Evolutionary conservation across 1,140 invertebrate species (phyloP).

Genomic region (Drosophila santomea): DNA sequence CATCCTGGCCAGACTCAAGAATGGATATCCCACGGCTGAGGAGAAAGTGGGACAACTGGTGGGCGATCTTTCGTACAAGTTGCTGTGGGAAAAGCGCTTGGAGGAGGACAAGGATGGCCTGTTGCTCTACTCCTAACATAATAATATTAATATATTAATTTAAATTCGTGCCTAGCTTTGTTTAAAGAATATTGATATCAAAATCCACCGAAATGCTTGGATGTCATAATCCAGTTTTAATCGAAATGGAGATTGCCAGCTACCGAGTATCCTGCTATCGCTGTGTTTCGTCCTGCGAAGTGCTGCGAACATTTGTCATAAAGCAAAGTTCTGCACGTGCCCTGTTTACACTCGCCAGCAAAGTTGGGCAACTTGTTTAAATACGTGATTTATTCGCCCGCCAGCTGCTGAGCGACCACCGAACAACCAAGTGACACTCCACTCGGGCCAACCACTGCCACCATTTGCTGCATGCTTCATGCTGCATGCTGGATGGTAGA

Average conservation of each 20-base stretch:
- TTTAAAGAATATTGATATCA: neutral
- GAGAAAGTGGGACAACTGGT: slow-evolving; percentile 17
- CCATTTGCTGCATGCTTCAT: neutral
- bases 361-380: slow-evolving; percentile 79
- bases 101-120: slow-evolving; percentile 52
- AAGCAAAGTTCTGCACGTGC: slow-evolving; percentile 78
- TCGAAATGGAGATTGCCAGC: neutral
- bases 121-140: slow-evolving; percentile 49
- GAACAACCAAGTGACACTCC: slow-evolving; percentile 40
- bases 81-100: slow-evolving; percentile 61
- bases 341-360: slow-evolving; percentile 64
- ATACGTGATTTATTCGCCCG: slow-evolving; percentile 80
- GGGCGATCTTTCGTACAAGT: slow-evolving; percentile 50
- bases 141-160: neutral
- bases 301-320: slow-evolving; percentile 73
- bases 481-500: neutral
- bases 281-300: slow-evolving; percentile 28
- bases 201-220: neutral
- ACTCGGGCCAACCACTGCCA: slow-evolving; percentile 24
- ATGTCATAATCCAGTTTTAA: slow-evolving; percentile 5
- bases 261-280: neutral
- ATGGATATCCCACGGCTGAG: slow-evolving; percentile 34
- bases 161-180: too few relatives aligned
- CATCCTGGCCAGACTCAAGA: slow-evolving; percentile 44
- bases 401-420: slow-evolving; percentile 62